phyloP scores from a whole-genome alignment of 2,888 invertebrate species.

The Enchytraeus crypticus region DNA sequence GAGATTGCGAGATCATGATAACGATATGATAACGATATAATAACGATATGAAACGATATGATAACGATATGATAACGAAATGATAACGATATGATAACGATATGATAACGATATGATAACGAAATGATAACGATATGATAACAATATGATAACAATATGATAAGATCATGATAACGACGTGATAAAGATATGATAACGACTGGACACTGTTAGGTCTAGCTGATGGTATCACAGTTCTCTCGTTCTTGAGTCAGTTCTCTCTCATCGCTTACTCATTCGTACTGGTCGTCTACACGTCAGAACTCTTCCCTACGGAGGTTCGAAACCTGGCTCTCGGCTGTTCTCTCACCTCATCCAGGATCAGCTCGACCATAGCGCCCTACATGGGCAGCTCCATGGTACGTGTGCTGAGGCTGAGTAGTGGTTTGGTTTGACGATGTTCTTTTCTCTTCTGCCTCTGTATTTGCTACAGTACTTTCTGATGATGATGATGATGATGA shows the following conservation, averaged over 20 bases:
- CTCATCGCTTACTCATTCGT: slow-evolving; percentile 14
- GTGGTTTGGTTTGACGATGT: neutral
- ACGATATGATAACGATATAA: no score
- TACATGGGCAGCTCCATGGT: slow-evolving; percentile 23
- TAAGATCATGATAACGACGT: no score
- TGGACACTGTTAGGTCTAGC: neutral
- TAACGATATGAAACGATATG: no score
- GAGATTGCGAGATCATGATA: no score
- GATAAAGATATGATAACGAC: no score
- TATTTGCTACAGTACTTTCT: neutral
- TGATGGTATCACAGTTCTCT: slow-evolving; percentile 9
- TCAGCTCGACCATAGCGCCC: slow-evolving; percentile 23
- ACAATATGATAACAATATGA: no score
- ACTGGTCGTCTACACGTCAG: slow-evolving; percentile 22
- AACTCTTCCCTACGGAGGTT: slow-evolving; percentile 26
- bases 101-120: no score
- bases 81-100: no score
- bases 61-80: no score
- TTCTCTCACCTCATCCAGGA: slow-evolving; percentile 12
- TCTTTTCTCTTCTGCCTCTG: no score
- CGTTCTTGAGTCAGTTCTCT: slow-evolving; percentile 21
- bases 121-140: no score
- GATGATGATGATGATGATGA: neutral
- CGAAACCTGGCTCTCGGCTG: slow-evolving; percentile 23
- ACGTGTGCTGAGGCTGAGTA: neutral